A percentile compares a stretch with the other conserved stretches of the same genome.
Conservation (phyloP, 2,888 invertebrate genomes). For the Panopea generosa region DNA sequence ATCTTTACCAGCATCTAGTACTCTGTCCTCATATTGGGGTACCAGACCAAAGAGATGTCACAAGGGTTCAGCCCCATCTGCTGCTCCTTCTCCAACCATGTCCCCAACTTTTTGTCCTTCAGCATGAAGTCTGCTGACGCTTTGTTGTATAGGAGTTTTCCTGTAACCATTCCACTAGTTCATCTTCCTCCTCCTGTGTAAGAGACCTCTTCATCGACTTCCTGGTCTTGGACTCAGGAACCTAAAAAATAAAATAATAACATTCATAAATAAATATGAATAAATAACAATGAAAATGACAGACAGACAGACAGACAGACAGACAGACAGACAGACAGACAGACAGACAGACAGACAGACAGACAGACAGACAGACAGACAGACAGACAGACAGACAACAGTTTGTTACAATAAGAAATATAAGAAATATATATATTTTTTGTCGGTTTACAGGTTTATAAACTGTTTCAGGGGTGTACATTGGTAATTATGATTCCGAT, state of each 20-base stretch:
- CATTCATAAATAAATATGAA: neutral
- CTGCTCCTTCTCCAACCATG: constrained; percentile 30
- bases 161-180: constrained; percentile 22
- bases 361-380: too few species aligned
- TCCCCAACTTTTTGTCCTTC: constrained; percentile 37
- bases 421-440: too few species aligned
- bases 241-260: constrained; percentile 7
- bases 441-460: too few species aligned
- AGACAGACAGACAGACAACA: too few species aligned
- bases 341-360: too few species aligned
- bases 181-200: constrained; percentile 33
- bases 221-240: constrained; percentile 20
- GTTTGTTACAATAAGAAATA: too few species aligned
- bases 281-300: constrained; percentile 7
- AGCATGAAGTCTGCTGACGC: constrained; percentile 31
- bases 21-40: constrained; percentile 35
- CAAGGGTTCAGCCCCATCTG: constrained; percentile 25
- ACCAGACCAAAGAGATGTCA: constrained; percentile 26
- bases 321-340: too few species aligned
- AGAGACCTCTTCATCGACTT: constrained; percentile 24
- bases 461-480: too few species aligned
- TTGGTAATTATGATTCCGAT: too few species aligned
- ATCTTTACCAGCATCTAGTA: constrained; percentile 22
- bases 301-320: too few species aligned
- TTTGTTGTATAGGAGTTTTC: constrained; percentile 43